A percentile compares a stretch with the other conserved stretches of the same genome.
Conservation (phyloP, 2,888 invertebrate genomes). For the Myopa testacea region DNA sequence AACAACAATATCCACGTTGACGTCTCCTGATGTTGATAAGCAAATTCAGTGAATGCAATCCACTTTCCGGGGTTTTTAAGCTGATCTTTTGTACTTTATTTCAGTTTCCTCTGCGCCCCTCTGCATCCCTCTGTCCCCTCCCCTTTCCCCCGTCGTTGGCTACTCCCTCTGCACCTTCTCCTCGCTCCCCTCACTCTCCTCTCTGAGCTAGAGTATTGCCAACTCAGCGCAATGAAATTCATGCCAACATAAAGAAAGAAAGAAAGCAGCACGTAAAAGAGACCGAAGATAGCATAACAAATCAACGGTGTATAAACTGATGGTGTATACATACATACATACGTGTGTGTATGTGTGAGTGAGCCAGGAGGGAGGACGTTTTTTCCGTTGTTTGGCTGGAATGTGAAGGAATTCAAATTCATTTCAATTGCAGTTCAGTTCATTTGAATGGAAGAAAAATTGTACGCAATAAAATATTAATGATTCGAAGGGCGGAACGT, state of each 20-base stretch:
- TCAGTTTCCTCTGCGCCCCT: neutral
- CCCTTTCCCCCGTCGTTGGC: neutral
- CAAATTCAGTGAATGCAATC: conserved; percentile 20
- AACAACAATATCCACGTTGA: conserved; percentile 15
- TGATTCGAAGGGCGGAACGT: neutral
- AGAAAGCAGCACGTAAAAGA: conserved; percentile 1
- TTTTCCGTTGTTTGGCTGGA: no score
- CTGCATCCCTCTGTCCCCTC: neutral
- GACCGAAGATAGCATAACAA: neutral
- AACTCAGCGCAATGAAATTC: conserved; percentile 21
- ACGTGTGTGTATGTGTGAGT: no score
- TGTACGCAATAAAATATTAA: conserved; percentile 29
- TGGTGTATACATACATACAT: neutral
- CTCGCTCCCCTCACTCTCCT: no score
- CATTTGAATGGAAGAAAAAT: conserved; percentile 37
- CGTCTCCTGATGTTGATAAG: conserved; percentile 20
- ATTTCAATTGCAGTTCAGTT: conserved; percentile 38
- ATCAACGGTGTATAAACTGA: neutral
- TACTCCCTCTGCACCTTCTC: no score
- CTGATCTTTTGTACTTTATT: neutral
- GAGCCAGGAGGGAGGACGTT: neutral
- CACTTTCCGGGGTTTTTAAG: conserved; percentile 17
- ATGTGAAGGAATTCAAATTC: conserved; percentile 21
- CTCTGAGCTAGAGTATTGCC: neutral
- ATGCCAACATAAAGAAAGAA: conserved; percentile 17